A percentile compares a stretch with the other conserved stretches of the same genome.
phyloP scores from a whole-genome alignment of 2,797 vertebrate genomes.

The Hozukius guyotensis region DNA sequence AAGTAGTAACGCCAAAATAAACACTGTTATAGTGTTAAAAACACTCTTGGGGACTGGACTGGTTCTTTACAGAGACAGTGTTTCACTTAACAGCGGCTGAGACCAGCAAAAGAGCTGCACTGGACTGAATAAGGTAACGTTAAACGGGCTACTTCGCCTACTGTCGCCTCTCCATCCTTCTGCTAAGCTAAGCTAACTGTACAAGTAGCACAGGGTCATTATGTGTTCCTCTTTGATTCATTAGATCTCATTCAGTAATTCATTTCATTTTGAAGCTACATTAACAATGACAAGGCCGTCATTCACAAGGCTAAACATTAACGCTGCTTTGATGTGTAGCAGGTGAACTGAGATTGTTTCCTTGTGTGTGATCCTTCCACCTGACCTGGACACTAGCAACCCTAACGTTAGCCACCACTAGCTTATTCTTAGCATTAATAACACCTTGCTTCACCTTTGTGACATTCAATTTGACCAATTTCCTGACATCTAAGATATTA shows the following conservation, averaged over 20 bases:
- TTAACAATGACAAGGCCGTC: neutral
- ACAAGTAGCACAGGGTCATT: constrained; percentile 36
- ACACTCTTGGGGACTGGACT: neutral
- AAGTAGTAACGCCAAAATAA: constrained; percentile 11
- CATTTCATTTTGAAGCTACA: neutral
- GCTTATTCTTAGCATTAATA: neutral
- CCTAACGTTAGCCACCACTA: constrained; percentile 47
- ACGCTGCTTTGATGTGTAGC: neutral
- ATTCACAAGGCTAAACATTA: neutral
- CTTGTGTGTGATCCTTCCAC: constrained; percentile 44
- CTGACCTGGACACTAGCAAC: constrained; percentile 56
- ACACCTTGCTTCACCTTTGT: constrained; percentile 20
- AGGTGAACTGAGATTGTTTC: constrained; percentile 34
- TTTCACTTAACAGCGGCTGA: constrained; percentile 20
- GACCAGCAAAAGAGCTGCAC: constrained; percentile 45
- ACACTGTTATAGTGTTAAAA: neutral
- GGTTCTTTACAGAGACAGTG: neutral
- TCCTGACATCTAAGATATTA: neutral
- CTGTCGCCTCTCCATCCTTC: constrained; percentile 47
- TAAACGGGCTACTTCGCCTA: constrained; percentile 27
- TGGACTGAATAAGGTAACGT: constrained; percentile 71
- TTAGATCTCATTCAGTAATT: no score
- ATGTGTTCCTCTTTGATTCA: neutral
- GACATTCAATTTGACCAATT: neutral
- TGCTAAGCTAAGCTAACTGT: constrained; percentile 62